These are phyloP conservation scores for Panulirus ornatus DNA, from an alignment of 1,140 invertebrate genomes.

Conservation along the genomic window DNA sequence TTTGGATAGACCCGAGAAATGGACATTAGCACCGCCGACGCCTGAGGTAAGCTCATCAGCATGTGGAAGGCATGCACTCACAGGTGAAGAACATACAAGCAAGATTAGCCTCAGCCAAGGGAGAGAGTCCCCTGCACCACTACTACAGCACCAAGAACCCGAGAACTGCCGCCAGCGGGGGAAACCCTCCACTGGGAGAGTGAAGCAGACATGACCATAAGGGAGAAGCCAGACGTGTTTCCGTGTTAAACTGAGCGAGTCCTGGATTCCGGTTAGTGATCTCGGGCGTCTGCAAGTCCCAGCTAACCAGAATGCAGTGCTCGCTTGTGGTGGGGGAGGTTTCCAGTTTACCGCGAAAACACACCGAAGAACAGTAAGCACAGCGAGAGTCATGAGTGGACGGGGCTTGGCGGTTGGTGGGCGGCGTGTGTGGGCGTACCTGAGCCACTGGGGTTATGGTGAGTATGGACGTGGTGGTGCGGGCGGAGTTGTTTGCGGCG, in stretches of 20 bases:
- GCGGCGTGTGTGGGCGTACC: conserved; percentile 65
- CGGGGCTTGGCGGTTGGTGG: conserved; percentile 35
- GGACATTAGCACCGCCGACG: not conserved
- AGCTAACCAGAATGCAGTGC: conserved; percentile 6
- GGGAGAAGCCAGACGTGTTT: not conserved
- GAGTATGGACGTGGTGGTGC: conserved; percentile 59
- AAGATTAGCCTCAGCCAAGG: not conserved
- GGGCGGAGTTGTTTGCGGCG: conserved; percentile 48
- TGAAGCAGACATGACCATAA: not conserved
- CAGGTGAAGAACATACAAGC: not conserved
- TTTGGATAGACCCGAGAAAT: no score
- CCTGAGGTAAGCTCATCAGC: not conserved
- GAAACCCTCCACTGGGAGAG: conserved; percentile 2
- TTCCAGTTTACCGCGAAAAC: conserved; percentile 20
- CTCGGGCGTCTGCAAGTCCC: not conserved
- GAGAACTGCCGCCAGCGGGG: not conserved
- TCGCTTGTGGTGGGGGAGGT: not conserved
- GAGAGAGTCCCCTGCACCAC: not conserved
- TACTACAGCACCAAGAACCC: not conserved
- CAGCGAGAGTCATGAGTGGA: conserved; percentile 31
- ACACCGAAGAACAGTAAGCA: conserved; percentile 3
- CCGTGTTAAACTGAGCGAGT: not conserved
- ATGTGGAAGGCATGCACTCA: conserved; percentile 10
- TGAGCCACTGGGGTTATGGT: conserved; percentile 62
- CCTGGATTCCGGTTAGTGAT: not conserved